A percentile compares a stretch with the other conserved stretches of the same genome.
These are phyloP conservation scores for Urocitellus parryii DNA, from an alignment of 2,113 vertebrate species.

Conservation along the genomic window DNA sequence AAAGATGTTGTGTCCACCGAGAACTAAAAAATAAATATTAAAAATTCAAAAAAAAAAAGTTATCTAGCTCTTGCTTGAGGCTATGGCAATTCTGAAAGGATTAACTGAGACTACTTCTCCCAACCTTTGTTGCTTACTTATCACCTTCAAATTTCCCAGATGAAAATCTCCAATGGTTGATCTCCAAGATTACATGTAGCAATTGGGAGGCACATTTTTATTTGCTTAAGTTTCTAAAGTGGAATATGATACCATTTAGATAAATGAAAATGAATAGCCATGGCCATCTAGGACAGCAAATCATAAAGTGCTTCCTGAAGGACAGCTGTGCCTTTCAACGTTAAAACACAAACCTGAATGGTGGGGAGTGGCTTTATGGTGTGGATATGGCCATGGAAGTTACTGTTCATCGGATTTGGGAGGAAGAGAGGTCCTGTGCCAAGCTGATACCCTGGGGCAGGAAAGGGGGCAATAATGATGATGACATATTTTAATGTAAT, in stretches of 20 bases:
- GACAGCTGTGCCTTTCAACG: not conserved
- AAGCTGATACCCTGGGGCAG: not conserved
- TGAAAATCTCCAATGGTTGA: not conserved
- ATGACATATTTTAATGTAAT: not conserved
- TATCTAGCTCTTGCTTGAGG: not conserved
- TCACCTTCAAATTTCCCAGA: not conserved
- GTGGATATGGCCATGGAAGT: not conserved
- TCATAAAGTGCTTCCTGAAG: not conserved
- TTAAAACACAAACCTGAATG: not conserved
- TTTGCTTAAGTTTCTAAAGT: slow-evolving; percentile 32
- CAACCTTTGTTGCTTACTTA: not conserved
- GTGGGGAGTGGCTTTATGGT: not conserved
- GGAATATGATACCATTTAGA: not conserved
- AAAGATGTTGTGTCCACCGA: too few species aligned
- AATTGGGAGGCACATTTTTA: not conserved
- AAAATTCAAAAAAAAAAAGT: too few species aligned
- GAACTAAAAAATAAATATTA: too few species aligned
- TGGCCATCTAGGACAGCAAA: not conserved
- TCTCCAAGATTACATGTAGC: not conserved
- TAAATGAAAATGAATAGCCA: not conserved
- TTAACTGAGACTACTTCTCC: not conserved
- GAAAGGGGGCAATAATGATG: not conserved
- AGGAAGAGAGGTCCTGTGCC: not conserved
- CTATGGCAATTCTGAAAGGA: not conserved
- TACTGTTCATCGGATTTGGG: not conserved